phyloP scores from a whole-genome alignment of 2,888 invertebrate genomes.

The Caenorhabditis becei region DNA sequence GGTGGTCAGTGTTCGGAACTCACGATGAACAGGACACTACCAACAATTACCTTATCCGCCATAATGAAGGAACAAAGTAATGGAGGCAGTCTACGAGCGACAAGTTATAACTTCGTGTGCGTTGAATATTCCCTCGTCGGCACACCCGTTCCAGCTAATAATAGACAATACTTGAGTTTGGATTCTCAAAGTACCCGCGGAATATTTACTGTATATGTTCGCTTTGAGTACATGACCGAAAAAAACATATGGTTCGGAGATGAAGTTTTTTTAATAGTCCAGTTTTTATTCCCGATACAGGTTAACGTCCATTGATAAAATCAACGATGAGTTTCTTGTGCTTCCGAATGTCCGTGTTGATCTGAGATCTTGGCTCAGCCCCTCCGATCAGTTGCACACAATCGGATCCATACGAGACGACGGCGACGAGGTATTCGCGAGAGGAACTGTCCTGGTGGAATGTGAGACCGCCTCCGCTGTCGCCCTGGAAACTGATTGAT shows the following conservation, averaged over 20 bases:
- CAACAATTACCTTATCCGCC: constrained; percentile 22
- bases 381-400: constrained; percentile 45
- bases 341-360: constrained; percentile 50
- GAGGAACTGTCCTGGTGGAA: constrained; percentile 6
- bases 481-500: constrained; percentile 40
- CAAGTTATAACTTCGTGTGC: no score
- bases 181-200: no score
- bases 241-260: not conserved
- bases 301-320: constrained; percentile 23
- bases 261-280: not conserved
- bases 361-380: constrained; percentile 37
- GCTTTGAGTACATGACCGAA: no score
- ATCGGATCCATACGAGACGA: constrained; percentile 56
- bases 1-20: not conserved
- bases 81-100: no score
- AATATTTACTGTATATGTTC: no score
- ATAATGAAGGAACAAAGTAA: constrained; percentile 9
- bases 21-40: constrained; percentile 28
- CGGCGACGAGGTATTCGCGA: constrained; percentile 38
- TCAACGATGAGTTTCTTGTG: constrained; percentile 50
- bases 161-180: no score
- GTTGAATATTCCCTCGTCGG: no score
- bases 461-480: constrained; percentile 59
- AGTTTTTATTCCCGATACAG: not conserved
- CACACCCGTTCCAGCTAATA: no score